These are phyloP conservation scores for Ostrea denselamellosa DNA, from an alignment of 1,140 invertebrate species.

Conservation along the genomic window DNA sequence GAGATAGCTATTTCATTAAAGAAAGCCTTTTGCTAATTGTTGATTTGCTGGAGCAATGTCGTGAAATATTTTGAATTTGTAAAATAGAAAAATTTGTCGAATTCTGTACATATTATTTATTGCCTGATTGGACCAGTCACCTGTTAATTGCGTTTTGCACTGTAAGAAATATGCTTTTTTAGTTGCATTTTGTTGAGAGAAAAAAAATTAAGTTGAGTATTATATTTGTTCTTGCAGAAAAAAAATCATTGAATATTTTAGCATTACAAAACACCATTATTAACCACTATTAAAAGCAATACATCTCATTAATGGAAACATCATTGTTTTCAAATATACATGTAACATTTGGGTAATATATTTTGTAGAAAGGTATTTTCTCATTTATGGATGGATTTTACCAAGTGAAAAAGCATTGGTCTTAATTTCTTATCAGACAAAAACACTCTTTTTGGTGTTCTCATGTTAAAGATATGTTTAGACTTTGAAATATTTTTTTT, in stretches of 20 bases:
- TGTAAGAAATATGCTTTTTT: conserved; percentile 8
- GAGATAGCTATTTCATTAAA: neutral
- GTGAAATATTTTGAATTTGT: neutral
- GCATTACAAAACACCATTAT: neutral
- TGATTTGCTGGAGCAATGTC: neutral
- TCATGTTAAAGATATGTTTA: neutral
- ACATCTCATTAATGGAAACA: neutral
- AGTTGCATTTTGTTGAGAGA: neutral
- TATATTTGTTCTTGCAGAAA: neutral
- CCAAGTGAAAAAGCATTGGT: neutral
- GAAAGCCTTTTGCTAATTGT: neutral
- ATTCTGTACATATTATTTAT: conserved; percentile 37
- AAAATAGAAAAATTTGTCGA: conserved; percentile 5
- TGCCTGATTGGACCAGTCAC: neutral
- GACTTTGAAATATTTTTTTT: neutral
- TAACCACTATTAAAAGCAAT: neutral
- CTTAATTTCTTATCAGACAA: neutral
- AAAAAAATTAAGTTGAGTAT: neutral
- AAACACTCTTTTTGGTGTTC: conserved; percentile 14
- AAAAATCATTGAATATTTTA: neutral
- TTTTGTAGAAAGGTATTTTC: neutral
- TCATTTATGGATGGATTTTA: too few relatives aligned
- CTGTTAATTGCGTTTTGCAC: conserved; percentile 25
- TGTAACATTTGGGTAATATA: neutral
- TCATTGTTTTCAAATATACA: neutral